Conservation (phyloP, 2,113 vertebrate species). For the Cranoglanis bouderius region DNA sequence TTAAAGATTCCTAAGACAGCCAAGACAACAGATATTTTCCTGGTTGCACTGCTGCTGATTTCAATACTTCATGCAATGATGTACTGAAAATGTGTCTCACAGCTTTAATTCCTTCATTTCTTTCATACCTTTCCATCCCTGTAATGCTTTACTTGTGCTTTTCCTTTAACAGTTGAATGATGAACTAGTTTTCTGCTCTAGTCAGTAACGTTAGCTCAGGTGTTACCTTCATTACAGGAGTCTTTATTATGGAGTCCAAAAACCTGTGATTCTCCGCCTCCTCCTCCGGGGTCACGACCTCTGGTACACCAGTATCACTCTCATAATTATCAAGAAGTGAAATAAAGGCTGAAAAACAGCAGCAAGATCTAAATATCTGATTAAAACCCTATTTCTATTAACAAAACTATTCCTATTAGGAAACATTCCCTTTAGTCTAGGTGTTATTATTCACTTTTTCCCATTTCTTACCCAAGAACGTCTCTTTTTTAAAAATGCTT, state of each 20-base stretch:
- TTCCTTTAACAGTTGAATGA: neutral
- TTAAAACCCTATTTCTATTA: neutral
- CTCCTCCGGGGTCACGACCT: slow-evolving; percentile 78
- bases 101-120: neutral
- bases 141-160: neutral
- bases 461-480: slow-evolving; percentile 68
- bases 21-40: neutral
- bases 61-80: neutral
- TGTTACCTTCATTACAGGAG: slow-evolving; percentile 76
- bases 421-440: neutral
- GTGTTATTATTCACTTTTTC: neutral
- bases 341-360: slow-evolving; percentile 72
- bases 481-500: slow-evolving; percentile 79
- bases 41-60: too few relatives aligned
- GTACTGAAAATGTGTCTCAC: neutral
- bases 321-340: slow-evolving; percentile 81
- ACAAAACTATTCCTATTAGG: neutral
- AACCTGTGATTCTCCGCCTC: slow-evolving; percentile 78
- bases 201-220: neutral
- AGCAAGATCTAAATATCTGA: neutral
- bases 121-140: neutral
- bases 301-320: slow-evolving; percentile 75
- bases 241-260: slow-evolving; percentile 72
- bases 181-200: neutral
- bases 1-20: neutral